phyloP scores from a whole-genome alignment of 2,888 invertebrate genomes.

The Actias luna region DNA sequence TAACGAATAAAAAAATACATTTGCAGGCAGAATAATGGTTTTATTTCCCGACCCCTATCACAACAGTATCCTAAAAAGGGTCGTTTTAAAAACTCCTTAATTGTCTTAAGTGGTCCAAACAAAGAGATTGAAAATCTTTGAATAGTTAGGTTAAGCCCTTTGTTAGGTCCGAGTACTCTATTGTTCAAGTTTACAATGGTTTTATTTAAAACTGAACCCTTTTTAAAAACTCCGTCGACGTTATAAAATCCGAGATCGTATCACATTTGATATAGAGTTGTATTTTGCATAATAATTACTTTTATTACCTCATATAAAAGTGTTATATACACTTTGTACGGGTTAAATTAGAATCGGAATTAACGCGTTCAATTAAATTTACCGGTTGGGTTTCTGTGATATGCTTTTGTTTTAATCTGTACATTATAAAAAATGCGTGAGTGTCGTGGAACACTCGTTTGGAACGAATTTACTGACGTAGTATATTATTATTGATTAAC shows the following conservation, averaged over 20 bases:
- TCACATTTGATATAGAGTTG: neutral
- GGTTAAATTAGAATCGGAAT: neutral
- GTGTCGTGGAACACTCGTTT: too few species aligned
- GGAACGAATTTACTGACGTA: too few species aligned
- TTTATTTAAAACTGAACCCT: constrained; percentile 29
- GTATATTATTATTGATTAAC: too few species aligned
- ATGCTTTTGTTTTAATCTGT: neutral
- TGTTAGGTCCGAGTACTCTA: constrained; percentile 47
- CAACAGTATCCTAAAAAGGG: constrained; percentile 39
- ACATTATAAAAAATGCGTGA: too few species aligned
- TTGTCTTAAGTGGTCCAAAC: constrained; percentile 63
- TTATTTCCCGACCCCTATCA: constrained; percentile 16
- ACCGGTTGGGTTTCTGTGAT: neutral
- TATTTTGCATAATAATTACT: constrained; percentile 4
- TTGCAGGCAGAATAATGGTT: neutral
- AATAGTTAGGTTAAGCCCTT: constrained; percentile 43
- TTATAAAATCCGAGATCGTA: neutral
- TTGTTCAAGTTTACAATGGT: constrained; percentile 40
- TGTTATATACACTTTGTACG: neutral
- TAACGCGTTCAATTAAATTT: constrained; percentile 8
- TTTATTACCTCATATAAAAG: neutral
- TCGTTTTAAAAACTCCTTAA: constrained; percentile 46
- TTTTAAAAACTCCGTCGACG: neutral
- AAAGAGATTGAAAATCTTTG: constrained; percentile 49
- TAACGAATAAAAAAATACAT: neutral